These are phyloP conservation scores for Asobara japonica DNA, from an alignment of 1,140 invertebrate species.

Conservation along the genomic window DNA sequence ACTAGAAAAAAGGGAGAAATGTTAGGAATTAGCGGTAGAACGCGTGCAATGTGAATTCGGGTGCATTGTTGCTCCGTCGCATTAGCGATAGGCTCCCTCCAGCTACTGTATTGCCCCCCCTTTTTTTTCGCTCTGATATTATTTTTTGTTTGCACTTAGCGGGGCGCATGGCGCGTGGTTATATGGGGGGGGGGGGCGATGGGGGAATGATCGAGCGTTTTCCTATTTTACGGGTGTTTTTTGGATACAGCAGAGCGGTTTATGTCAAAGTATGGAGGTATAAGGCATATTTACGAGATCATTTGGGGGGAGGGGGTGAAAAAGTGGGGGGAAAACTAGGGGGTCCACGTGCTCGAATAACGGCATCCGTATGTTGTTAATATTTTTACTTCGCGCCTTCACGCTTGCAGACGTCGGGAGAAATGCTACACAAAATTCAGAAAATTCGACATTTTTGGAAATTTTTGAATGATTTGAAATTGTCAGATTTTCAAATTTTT, in stretches of 20 bases:
- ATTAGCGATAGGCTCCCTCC: conserved; percentile 29
- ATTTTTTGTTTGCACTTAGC: conserved; percentile 37
- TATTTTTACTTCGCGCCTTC: too few relatives aligned
- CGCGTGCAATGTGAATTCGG: conserved; percentile 38
- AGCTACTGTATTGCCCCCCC: conserved; percentile 5
- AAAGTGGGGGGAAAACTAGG: too few relatives aligned
- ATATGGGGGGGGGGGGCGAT: not conserved
- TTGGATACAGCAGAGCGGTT: not conserved
- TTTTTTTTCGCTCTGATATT: conserved; percentile 20
- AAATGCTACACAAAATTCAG: too few relatives aligned
- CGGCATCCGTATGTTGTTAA: too few relatives aligned
- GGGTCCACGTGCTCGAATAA: too few relatives aligned
- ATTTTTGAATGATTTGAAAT: too few relatives aligned
- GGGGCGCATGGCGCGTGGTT: conserved; percentile 33
- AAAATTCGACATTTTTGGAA: too few relatives aligned
- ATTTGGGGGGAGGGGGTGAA: not conserved
- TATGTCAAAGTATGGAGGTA: not conserved
- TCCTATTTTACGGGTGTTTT: conserved; percentile 36
- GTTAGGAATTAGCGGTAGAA: conserved; percentile 39
- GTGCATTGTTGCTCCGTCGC: conserved; percentile 34
- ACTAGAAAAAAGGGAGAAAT: conserved; percentile 32
- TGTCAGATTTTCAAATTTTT: too few relatives aligned
- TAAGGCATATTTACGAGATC: not conserved
- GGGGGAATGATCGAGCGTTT: conserved; percentile 34
- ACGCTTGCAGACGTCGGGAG: too few relatives aligned